Percentiles rank a stretch among this genome's conserved stretches.
Evolutionary conservation across 2,888 invertebrate species (phyloP).

Genomic region (Stegana nigrithorax): DNA sequence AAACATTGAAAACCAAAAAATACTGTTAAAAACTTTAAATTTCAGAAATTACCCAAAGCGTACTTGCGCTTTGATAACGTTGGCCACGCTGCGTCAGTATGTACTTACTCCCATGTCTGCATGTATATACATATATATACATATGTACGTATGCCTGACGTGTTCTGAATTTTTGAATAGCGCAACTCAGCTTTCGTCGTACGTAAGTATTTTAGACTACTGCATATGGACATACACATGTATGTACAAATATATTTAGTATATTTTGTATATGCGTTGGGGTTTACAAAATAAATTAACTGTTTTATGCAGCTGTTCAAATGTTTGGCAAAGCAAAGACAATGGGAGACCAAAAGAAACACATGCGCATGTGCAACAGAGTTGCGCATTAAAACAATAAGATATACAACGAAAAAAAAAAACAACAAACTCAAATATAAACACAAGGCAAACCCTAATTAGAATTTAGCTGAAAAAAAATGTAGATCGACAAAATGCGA

Average conservation of each 20-base stretch:
- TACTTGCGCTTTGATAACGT: too few relatives aligned
- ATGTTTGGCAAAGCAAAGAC: conserved; percentile 40
- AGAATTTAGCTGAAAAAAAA: background rate
- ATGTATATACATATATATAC: too few relatives aligned
- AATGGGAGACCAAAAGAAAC: background rate
- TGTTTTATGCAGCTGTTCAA: conserved; percentile 50
- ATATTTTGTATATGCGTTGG: background rate
- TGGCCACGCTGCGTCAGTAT: too few relatives aligned
- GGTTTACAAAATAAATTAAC: conserved; percentile 9
- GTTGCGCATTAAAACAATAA: background rate
- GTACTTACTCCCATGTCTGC: too few relatives aligned
- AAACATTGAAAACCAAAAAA: too few relatives aligned
- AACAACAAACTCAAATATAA: background rate
- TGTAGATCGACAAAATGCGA: background rate
- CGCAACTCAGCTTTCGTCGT: too few relatives aligned
- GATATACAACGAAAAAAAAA: conserved; percentile 11
- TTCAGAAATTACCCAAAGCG: background rate
- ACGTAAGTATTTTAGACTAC: too few relatives aligned
- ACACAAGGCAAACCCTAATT: background rate
- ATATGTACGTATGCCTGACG: too few relatives aligned
- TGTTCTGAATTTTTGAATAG: conserved; percentile 32
- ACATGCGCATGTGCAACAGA: background rate
- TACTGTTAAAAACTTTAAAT: too few relatives aligned
- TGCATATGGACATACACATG: too few relatives aligned
- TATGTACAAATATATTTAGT: too few relatives aligned